These are phyloP conservation scores for Brenthis hecate DNA, from an alignment of 2,888 invertebrate genomes.

Conservation along the genomic window DNA sequence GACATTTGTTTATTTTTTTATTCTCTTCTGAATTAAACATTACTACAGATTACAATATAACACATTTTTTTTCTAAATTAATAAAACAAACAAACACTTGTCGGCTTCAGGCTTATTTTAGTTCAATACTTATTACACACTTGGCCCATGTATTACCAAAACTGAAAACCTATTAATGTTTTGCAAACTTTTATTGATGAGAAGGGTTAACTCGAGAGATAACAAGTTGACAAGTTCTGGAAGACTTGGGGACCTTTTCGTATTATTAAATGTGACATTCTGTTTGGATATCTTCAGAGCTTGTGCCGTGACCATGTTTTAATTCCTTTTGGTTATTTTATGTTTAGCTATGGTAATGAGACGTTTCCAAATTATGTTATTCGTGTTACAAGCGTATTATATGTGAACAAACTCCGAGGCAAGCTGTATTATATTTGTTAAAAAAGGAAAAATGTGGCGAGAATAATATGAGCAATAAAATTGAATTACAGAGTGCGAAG, in stretches of 20 bases:
- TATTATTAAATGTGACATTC: slow-evolving; percentile 29
- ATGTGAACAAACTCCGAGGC: too few relatives aligned
- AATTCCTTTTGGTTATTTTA: background rate
- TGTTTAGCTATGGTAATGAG: too few relatives aligned
- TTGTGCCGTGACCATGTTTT: background rate
- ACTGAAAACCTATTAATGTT: slow-evolving; percentile 35
- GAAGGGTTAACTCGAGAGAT: slow-evolving; percentile 35
- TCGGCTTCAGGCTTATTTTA: slow-evolving; percentile 43
- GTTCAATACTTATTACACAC: background rate
- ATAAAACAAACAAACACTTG: background rate
- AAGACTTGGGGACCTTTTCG: slow-evolving; percentile 17
- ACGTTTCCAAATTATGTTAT: too few relatives aligned
- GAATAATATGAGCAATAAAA: too few relatives aligned
- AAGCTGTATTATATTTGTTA: too few relatives aligned
- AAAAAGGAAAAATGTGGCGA: too few relatives aligned
- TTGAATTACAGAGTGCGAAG: too few relatives aligned
- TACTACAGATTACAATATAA: too few relatives aligned
- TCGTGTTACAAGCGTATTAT: too few relatives aligned
- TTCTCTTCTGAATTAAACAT: too few relatives aligned
- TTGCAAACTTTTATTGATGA: slow-evolving; percentile 34
- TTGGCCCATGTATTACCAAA: slow-evolving; percentile 36
- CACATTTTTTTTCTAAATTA: background rate
- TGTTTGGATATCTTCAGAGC: background rate
- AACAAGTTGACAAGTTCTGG: slow-evolving; percentile 34
- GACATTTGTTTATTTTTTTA: too few relatives aligned